Base-by-base conservation (phyloP, 2,888 invertebrate genomes). In the Andrena hattorfiana region DNA sequence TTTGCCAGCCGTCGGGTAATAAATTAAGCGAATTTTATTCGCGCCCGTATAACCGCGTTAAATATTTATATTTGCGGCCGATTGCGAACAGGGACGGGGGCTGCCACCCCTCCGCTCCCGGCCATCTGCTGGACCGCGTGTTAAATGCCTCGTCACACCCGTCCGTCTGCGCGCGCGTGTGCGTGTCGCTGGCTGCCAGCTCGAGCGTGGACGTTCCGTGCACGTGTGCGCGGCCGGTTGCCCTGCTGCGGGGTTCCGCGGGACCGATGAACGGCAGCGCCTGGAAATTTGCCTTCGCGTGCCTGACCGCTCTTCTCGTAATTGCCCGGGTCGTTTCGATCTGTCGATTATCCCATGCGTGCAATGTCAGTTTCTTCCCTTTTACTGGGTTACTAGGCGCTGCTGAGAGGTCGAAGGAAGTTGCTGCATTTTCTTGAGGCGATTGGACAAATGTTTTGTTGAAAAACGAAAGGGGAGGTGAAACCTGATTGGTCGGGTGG, bases 21-120 rank as follows among this genome's bases (percentile, higher is more conserved):
- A 87, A 89, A 90, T 87, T 89, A 86, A 87, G 76, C 80, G 85
- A 88, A 88, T 90, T 90, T 90, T 86, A 90, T 89, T 86, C 88
- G 73, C 82, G 77, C 78, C 83, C 71, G 79, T 81, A 89, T 89
- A 88, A 90, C 81, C 83, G 81, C 85, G 85, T 90, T 90, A 91
- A 90, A 90, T 90, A 90, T 90, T 90, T 90, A 90, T 89, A 88
- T 87, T 86, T 83, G 84, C 70, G 78, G 85, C 75, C 84, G 86
- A 85, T 86, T 75, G 81, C 84, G 83, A 85, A 78, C 75, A 77
- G 70, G 72, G 81, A 30, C 78, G 42, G 69, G 77, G 62, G 62
- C 2, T 8, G 16, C 16, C 60, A 54, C 56, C 78, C 66, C 76
- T 70, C 59, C 26, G 28, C 73, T 59, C 35, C 48, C 28, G 59